These are phyloP conservation scores for Elmis aenea DNA, from an alignment of 2,888 invertebrate species.

Conservation along the genomic window DNA sequence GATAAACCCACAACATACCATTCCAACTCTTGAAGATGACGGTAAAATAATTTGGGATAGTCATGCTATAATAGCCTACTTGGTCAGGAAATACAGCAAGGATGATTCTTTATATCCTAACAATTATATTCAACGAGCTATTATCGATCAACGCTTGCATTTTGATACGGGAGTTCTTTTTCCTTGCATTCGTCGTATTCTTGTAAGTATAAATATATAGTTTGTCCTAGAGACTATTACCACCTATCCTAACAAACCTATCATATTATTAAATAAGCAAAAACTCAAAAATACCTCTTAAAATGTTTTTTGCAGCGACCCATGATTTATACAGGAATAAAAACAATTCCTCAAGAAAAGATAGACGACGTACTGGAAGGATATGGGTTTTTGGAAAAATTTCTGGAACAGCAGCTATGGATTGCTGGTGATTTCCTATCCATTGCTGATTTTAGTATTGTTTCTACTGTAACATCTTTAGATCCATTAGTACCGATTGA, in stretches of 20 bases:
- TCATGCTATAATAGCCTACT: conserved; percentile 58
- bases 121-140: conserved; percentile 47
- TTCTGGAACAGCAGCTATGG: conserved; percentile 46
- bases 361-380: conserved; percentile 34
- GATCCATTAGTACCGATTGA: conserved; percentile 34
- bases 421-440: conserved; percentile 45
- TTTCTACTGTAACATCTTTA: conserved; percentile 37
- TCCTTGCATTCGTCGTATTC: conserved; percentile 46
- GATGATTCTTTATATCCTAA: conserved; percentile 51
- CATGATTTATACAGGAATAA: conserved; percentile 22
- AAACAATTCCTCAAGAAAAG: conserved; percentile 1
- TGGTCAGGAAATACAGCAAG: conserved; percentile 53
- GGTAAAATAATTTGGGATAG: conserved; percentile 55
- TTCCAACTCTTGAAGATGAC: conserved; percentile 56
- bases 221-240: neutral
- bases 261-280: neutral
- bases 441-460: conserved; percentile 38
- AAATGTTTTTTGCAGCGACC: conserved; percentile 47
- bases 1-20: conserved; percentile 60
- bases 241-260: neutral
- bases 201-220: conserved; percentile 42
- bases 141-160: conserved; percentile 50
- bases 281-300: conserved; percentile 33
- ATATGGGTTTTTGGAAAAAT: conserved; percentile 47
- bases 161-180: conserved; percentile 50